These are phyloP conservation scores for Falco cherrug DNA, from an alignment of 2,797 vertebrate genomes.

Conservation along the genomic window DNA sequence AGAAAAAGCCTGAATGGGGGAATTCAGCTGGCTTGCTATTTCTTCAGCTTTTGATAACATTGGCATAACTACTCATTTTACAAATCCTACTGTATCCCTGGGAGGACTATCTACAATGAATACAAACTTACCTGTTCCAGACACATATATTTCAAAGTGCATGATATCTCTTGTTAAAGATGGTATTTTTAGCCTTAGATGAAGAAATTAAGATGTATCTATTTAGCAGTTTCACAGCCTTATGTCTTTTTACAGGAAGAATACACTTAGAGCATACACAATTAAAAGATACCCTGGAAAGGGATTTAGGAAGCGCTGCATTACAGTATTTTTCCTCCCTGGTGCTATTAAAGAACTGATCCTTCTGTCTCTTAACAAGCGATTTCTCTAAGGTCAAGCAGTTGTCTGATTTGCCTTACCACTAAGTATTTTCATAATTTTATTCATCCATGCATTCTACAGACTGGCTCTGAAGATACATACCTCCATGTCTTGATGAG, in stretches of 20 bases:
- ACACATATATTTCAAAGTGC: constrained; percentile 27
- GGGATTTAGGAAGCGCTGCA: constrained; percentile 13
- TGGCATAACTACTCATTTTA: background rate
- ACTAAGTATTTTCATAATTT: background rate
- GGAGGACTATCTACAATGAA: background rate
- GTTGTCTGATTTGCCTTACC: background rate
- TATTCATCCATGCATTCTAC: background rate
- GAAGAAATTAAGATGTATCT: constrained; percentile 15
- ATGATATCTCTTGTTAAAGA: background rate
- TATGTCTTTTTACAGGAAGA: constrained; percentile 8
- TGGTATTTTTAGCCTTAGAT: background rate
- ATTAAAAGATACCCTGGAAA: background rate
- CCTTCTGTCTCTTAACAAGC: background rate
- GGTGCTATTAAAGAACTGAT: background rate
- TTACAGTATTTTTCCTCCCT: background rate
- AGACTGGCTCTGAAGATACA: background rate
- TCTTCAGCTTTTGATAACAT: background rate
- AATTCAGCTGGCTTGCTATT: background rate
- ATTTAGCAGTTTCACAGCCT: constrained; percentile 42
- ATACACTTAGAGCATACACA: background rate
- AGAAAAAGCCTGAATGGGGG: background rate
- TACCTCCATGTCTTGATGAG: background rate
- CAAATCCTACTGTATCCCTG: background rate
- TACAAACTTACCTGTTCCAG: constrained; percentile 2
- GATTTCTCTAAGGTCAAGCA: background rate